Evolutionary conservation across 2,888 invertebrate species (phyloP), one percentile per base, ranked within the genome.

Genomic region (Thelaira solivaga): DNA sequence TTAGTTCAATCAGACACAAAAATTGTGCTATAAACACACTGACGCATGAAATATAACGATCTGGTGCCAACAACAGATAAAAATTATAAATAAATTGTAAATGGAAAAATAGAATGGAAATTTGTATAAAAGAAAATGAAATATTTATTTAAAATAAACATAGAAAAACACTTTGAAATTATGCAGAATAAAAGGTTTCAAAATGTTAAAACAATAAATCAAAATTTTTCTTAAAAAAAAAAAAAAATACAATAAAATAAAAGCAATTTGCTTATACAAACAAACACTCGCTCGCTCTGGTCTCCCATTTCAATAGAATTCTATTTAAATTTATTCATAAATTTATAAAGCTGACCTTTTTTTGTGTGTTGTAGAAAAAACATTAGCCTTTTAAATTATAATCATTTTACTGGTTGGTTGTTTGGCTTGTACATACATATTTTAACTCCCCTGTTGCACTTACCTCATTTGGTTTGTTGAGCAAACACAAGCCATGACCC

Each of bases 391-490:
- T 69, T 34, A 41, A 61, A 45, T 55, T 24, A n/a, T 39, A 64
- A 20, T 36, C 2, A 26, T 43, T 65, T 67, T 57, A 16, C 49
- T 49, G 64, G 69, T 68, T 22, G 41, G 51, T 31, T 41, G 29
- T 4, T 26, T 22, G 2, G 26, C n/a, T 26, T 26, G 2, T 16
- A 13, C 13, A 5, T 39, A 6, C 1, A 5, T 36, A 6, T 10
- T 5, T 16, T 43, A 34, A 51, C 13, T 59, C 31, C 64, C 73
- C 57, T 73, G 57, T 72, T 65, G 26, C 31, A 83, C 90, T 88
- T 86, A 95, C 95, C 93, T 97, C 95, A 89, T 97, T 97, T 55
- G 98, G 97, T 89, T 96, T 96, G 89, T 97, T 97, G 78, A 97
- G 92, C 83, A 99, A 92, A 89, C 99, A 99, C 82, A 97, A 92